Percentiles rank a stretch among this genome's conserved stretches.
Conservation (phyloP, 2,888 invertebrate species). For the Protula sp. region DNA sequence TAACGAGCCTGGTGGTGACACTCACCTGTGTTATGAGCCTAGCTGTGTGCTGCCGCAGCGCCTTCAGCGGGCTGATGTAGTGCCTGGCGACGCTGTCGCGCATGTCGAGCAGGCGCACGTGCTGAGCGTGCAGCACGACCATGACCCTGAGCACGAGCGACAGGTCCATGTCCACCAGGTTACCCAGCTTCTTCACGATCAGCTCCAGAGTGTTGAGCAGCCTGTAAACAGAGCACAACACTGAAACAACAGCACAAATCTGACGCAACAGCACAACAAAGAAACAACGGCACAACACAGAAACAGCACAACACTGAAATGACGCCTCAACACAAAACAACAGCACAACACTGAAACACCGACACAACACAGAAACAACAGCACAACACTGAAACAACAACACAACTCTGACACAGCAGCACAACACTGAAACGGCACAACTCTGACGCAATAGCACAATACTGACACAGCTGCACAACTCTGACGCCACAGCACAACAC, state of each 20-base stretch:
- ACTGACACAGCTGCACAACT: too few relatives aligned
- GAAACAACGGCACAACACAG: not conserved
- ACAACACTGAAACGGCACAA: too few relatives aligned
- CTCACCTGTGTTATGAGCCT: constrained; percentile 40
- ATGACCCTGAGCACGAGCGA: constrained; percentile 69
- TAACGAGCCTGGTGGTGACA: too few relatives aligned
- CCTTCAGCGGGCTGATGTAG: constrained; percentile 41
- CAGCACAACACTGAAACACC: too few relatives aligned
- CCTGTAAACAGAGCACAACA: constrained; percentile 56
- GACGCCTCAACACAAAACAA: too few relatives aligned
- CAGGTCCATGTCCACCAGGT: constrained; percentile 66
- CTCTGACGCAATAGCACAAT: too few relatives aligned
- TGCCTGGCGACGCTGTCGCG: constrained; percentile 41
- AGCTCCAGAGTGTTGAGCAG: constrained; percentile 58
- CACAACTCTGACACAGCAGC: too few relatives aligned
- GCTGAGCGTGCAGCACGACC: constrained; percentile 58
- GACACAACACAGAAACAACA: too few relatives aligned
- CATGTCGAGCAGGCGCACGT: constrained; percentile 61
- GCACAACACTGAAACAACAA: too few relatives aligned
- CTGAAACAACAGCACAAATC: not conserved
- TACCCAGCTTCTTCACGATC: constrained; percentile 60
- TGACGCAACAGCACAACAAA: too few relatives aligned
- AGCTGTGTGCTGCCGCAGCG: constrained; percentile 35
- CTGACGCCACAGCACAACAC: too few relatives aligned
- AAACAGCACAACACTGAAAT: too few relatives aligned